Base-by-base conservation (phyloP, 2,888 invertebrate species). In the Ceraclea dissimilis region DNA sequence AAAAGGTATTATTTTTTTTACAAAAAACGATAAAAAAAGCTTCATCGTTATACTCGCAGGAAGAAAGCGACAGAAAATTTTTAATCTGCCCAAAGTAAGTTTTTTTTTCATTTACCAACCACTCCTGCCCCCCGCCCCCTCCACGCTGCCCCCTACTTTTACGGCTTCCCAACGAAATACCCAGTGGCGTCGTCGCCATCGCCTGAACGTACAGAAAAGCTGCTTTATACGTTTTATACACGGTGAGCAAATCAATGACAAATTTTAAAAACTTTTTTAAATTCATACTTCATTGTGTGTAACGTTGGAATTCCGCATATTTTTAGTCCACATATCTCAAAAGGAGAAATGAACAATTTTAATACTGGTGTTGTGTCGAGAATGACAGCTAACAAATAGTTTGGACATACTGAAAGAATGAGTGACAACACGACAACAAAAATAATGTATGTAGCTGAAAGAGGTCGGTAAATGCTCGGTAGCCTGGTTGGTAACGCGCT, bases 21-120 rank as follows among this genome's bases (percentile, higher is more conserved):
- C n/a, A 39, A 39, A 39, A 16, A 39, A 16, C 39, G 16, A 39
- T 39, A 39, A 39, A 39, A 31, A 39, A 39, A 16, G 13, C 39
- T 39, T 39, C 39, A 39, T 39, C 39, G 39, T 16, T 16, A 16
- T 16, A 16, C n/a, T 39, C n/a, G 8, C 16, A 39, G 8, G 39
- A 48, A 20, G 39, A 48, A 53, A 19, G 34, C 33, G 48, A 31
- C 34, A 20, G 53, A 20, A 48, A 48, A 43, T 53, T 46, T 20
- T 34, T 48, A 53, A 53, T 53, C 34, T 53, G 53, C 47, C 48
- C 47, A 34, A 48, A 53, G 53, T 53, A 39, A 39, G 39, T 39
- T 39, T 39, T 39, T 39, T 39, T 39, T 39, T 39, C 39, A 39
- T 39, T 39, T 39, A 8, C 8, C 39, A 39, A 39, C 39, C 39